Conservation (phyloP, 2,797 vertebrate genomes). For the Coranthus polyacanthus region DNA sequence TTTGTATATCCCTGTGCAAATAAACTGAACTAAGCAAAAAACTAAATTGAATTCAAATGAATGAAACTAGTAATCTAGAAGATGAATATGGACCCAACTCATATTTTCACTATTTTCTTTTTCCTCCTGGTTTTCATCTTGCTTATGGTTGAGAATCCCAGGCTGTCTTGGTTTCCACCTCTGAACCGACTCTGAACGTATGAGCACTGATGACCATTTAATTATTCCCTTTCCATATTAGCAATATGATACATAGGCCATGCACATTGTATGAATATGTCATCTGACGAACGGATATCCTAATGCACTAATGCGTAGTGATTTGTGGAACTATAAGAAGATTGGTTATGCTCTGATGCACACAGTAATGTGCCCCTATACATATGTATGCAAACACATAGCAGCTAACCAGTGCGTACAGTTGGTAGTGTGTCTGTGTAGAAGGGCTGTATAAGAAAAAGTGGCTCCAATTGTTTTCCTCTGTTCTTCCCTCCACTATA, state of each 20-base stretch:
- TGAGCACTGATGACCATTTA: conserved; percentile 8
- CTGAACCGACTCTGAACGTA: not conserved
- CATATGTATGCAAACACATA: conserved; percentile 31
- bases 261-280: conserved; percentile 33
- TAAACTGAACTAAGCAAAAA: conserved; percentile 33
- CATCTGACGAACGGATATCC: conserved; percentile 20
- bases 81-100: too few species aligned
- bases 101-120: not conserved
- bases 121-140: not conserved
- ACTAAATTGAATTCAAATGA: conserved; percentile 36
- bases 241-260: conserved; percentile 6
- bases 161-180: not conserved
- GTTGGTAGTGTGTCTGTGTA: too few species aligned
- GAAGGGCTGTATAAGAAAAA: too few species aligned
- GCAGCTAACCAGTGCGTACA: not conserved
- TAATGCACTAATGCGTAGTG: conserved; percentile 52
- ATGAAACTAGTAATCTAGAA: not conserved
- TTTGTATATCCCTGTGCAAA: conserved; percentile 19
- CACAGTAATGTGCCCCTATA: conserved; percentile 31
- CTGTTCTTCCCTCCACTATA: too few species aligned
- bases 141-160: not conserved
- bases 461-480: too few species aligned
- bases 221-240: conserved; percentile 6
- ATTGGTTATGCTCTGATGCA: conserved; percentile 35
- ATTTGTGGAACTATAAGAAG: conserved; percentile 51